Base-by-base conservation (phyloP, 2,888 invertebrate species). In the Nemurella pictetii region DNA sequence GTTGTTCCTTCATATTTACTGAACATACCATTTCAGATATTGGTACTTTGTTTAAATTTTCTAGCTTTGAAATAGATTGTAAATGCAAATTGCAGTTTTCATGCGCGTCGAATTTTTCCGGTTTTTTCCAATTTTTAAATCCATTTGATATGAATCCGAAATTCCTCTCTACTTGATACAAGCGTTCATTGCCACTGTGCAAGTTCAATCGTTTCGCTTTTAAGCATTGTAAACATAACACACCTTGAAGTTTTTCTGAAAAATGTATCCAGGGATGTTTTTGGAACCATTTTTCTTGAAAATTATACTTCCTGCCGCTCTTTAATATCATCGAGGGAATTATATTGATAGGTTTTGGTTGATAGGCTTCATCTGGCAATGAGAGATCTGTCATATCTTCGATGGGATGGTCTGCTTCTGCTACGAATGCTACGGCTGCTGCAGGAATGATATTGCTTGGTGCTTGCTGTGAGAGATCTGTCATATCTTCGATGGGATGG, bases 261-360 rank as follows among this genome's bases (percentile, higher is more conserved):
- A 77, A 77, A 26, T 77, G 77, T 77, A 77, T n/a, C 77, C 77
- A 77, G 77, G 77, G 77, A 77, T 77, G 77, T 77, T 77, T 77
- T 77, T 77, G 77, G 27, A 77, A 77, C 77, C 77, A 77, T 27
- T 77, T 77, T 77, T 4, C 77, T 77, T 77, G 26, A 77, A 77
- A 77, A 26, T 77, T 26, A 26, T 77, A 77, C 28, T 77, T 77
- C 27, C 77, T 77, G 77, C 77, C 77, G 28, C 26, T 77, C 0
- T 77, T 77, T 77, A 25, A 77, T 77, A 77, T n/a, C 26, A 77
- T 2, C 26, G 77, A 12, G 27, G 77, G 77, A 28, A 25, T 77
- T n/a, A 26, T 26, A 28, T 77, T 77, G 77, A n/a, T 77, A 25
- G 77, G 2, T 77, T 77, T 77, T 77, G 77, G 77, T 77, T 77